Evolutionary conservation across 2,888 invertebrate genomes (phyloP).

Genomic region (Zelleria hepariella): DNA sequence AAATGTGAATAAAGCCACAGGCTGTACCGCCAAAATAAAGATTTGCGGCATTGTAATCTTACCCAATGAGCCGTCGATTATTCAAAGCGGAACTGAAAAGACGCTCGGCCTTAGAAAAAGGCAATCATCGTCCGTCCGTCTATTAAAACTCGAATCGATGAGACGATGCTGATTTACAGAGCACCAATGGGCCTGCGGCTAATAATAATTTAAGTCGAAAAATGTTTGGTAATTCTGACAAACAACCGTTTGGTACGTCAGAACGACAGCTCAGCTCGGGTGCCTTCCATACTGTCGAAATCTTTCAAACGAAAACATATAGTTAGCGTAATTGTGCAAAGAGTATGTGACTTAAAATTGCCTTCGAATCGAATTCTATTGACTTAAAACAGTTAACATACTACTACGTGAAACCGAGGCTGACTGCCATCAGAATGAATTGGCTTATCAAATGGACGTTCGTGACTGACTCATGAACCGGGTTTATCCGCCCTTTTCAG

Average conservation of each 20-base stretch:
- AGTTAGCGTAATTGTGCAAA: too few species aligned
- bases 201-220: background rate
- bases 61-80: background rate
- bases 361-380: constrained; percentile 27
- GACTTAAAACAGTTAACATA: constrained; percentile 36
- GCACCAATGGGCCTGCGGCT: background rate
- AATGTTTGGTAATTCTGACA: background rate
- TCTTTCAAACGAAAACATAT: too few species aligned
- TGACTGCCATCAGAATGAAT: constrained; percentile 49
- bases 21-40: too few species aligned
- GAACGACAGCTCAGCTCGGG: background rate
- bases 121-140: background rate
- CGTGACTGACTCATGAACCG: too few species aligned
- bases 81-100: background rate
- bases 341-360: background rate
- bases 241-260: background rate
- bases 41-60: background rate
- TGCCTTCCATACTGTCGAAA: too few species aligned
- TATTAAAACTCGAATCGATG: background rate
- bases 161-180: background rate
- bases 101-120: background rate
- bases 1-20: too few species aligned
- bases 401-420: constrained; percentile 37
- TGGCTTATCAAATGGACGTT: constrained; percentile 60
- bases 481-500: too few species aligned